phyloP scores from a whole-genome alignment of 2,888 invertebrate species.

The Endotricha flammealis region DNA sequence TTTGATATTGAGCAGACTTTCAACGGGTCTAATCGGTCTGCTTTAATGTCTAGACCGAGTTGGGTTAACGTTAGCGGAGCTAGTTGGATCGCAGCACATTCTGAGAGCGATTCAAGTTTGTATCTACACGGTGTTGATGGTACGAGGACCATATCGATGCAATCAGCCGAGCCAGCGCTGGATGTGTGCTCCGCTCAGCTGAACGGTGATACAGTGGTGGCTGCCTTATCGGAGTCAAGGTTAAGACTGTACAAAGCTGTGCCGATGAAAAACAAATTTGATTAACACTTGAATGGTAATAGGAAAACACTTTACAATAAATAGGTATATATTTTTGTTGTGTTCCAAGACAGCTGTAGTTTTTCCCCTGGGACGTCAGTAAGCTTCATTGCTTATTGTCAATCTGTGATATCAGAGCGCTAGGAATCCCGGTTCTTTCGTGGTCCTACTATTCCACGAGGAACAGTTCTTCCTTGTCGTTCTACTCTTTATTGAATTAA shows the following conservation, averaged over 20 bases:
- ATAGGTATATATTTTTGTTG: too few species aligned
- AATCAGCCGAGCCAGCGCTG: conserved; percentile 81
- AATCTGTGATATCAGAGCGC: too few species aligned
- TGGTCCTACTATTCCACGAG: too few species aligned
- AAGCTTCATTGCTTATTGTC: too few species aligned
- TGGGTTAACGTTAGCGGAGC: conserved; percentile 77
- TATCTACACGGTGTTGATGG: conserved; percentile 81
- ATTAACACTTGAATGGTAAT: too few species aligned
- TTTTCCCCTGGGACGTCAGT: too few species aligned
- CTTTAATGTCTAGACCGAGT: conserved; percentile 82
- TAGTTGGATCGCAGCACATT: conserved; percentile 84
- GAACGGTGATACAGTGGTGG: conserved; percentile 75
- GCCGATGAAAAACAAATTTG: too few species aligned
- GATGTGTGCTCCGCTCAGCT: conserved; percentile 81
- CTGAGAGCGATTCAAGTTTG: conserved; percentile 83
- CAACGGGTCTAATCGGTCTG: conserved; percentile 82
- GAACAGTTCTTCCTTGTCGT: too few species aligned
- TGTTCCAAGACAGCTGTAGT: too few species aligned
- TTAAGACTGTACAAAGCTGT: conserved; percentile 81
- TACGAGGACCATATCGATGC: conserved; percentile 67
- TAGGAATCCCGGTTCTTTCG: too few species aligned
- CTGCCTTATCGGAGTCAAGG: conserved; percentile 82
- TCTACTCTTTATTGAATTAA: too few species aligned
- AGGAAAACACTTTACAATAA: too few species aligned
- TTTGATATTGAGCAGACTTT: conserved; percentile 80